Evolutionary conservation across 2,113 vertebrate species (phyloP).

Genomic region (rat (Rattus norvegicus)): DNA sequence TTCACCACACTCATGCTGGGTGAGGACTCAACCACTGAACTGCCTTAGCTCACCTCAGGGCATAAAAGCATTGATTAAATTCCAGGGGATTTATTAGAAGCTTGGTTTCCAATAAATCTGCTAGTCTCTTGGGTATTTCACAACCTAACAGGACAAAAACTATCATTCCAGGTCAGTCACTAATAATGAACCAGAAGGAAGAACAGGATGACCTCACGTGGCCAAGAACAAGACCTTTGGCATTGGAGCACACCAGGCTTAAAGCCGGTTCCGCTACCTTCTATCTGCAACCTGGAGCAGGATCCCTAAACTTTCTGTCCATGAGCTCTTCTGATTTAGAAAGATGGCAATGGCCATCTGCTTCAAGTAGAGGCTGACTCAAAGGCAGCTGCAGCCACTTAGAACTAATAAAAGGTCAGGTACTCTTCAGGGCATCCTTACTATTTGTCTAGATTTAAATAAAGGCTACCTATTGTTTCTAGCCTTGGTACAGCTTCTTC

Average conservation of each 20-base stretch:
- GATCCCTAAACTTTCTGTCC: neutral
- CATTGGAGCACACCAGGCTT: neutral
- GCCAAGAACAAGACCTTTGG: constrained; percentile 21
- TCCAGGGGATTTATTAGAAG: neutral
- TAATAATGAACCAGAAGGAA: neutral
- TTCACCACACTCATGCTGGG: neutral
- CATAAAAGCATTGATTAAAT: constrained; percentile 1
- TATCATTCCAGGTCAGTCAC: neutral
- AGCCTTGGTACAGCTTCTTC: neutral
- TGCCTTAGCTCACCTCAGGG: neutral
- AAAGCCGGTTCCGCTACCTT: constrained; percentile 18
- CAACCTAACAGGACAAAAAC: constrained; percentile 26
- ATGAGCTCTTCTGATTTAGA: constrained; percentile 43
- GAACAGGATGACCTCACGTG: neutral
- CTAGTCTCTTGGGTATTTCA: constrained; percentile 8
- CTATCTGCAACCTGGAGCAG: neutral
- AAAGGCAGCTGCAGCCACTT: neutral
- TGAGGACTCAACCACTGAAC: neutral
- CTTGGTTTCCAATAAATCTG: neutral
- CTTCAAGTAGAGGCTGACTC: neutral
- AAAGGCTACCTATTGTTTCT: neutral
- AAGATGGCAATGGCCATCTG: neutral
- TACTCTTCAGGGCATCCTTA: neutral
- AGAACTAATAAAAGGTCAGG: neutral
- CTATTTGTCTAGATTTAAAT: constrained; percentile 46